A percentile compares a stretch with the other conserved stretches of the same genome.
These are phyloP conservation scores for Eristalis pertinax DNA, from an alignment of 2,888 invertebrate species.

Conservation along the genomic window DNA sequence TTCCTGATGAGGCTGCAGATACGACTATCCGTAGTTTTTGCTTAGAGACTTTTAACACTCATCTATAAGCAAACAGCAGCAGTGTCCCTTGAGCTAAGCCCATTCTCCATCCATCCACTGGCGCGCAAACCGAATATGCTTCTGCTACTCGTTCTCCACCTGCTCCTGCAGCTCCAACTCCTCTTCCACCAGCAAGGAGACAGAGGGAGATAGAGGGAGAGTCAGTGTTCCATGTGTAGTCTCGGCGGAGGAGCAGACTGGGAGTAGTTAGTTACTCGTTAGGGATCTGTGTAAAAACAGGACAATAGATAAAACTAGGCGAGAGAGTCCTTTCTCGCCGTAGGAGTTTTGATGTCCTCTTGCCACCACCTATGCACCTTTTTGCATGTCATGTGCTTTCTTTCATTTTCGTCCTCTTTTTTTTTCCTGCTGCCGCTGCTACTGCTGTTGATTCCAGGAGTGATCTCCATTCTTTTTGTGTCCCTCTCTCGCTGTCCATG, in stretches of 20 bases:
- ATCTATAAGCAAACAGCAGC: conserved; percentile 55
- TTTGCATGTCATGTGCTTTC: conserved; percentile 56
- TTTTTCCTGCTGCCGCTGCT: neutral
- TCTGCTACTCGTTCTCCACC: neutral
- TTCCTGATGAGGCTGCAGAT: conserved; percentile 60
- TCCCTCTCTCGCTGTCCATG: neutral
- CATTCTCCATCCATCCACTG: conserved; percentile 8
- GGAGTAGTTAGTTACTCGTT: conserved; percentile 49
- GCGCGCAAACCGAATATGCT: conserved; percentile 30
- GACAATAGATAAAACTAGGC: conserved; percentile 55
- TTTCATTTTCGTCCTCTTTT: conserved; percentile 10
- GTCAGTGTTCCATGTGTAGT: neutral
- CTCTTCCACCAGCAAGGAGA: neutral
- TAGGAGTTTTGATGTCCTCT: conserved; percentile 61
- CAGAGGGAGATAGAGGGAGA: neutral
- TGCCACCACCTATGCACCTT: conserved; percentile 66
- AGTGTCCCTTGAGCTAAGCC: conserved; percentile 19
- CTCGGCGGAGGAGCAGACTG: conserved; percentile 4
- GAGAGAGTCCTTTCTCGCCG: conserved; percentile 40
- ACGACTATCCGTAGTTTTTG: conserved; percentile 44
- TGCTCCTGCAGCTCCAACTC: neutral
- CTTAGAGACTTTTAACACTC: conserved; percentile 69
- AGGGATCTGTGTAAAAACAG: conserved; percentile 51
- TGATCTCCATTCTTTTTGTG: conserved; percentile 37
- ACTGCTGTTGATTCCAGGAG: neutral